Evolutionary conservation across 64 coral and sea anemone genomes (phyloP).

Genomic region (Montipora sp.): DNA sequence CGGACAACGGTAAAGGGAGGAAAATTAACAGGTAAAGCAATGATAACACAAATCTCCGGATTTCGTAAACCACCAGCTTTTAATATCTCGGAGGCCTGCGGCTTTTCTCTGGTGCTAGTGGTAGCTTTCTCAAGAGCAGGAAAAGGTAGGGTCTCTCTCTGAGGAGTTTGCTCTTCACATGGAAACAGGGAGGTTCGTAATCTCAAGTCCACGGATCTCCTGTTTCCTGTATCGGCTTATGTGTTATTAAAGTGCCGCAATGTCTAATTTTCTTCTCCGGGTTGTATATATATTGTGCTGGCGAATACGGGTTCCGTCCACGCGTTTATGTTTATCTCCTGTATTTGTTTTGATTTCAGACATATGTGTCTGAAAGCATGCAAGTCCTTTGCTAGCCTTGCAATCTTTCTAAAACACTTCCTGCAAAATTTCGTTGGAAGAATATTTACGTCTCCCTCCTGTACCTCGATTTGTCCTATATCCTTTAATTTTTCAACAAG

Average conservation of each 20-base stretch:
- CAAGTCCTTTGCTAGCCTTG: slow-evolving; percentile 3
- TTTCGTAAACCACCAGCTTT: too few relatives aligned
- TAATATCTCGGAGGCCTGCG: too few relatives aligned
- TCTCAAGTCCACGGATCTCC: not conserved
- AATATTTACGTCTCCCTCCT: slow-evolving; percentile 21
- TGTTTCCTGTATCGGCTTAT: not conserved
- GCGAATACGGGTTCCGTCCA: not conserved
- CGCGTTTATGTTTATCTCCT: not conserved
- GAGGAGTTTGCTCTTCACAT: not conserved
- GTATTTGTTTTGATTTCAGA: slow-evolving; percentile 19
- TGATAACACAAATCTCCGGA: too few relatives aligned
- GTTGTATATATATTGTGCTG: not conserved
- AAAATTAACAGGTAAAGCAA: too few relatives aligned
- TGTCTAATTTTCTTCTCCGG: not conserved
- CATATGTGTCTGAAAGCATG: slow-evolving; percentile 28
- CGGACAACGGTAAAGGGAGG: too few relatives aligned
- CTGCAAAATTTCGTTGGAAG: slow-evolving; percentile 38
- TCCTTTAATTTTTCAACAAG: slow-evolving; percentile 39
- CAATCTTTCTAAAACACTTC: slow-evolving; percentile 39
- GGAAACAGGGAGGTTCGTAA: slow-evolving; percentile 22
- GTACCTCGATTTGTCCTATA: slow-evolving; percentile 24
- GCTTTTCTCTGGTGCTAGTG: too few relatives aligned
- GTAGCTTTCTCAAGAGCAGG: too few relatives aligned
- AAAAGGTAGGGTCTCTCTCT: too few relatives aligned
- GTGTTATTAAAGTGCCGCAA: not conserved